Base-by-base conservation (phyloP, 2,888 invertebrate genomes). In the Eilema griseolum region DNA sequence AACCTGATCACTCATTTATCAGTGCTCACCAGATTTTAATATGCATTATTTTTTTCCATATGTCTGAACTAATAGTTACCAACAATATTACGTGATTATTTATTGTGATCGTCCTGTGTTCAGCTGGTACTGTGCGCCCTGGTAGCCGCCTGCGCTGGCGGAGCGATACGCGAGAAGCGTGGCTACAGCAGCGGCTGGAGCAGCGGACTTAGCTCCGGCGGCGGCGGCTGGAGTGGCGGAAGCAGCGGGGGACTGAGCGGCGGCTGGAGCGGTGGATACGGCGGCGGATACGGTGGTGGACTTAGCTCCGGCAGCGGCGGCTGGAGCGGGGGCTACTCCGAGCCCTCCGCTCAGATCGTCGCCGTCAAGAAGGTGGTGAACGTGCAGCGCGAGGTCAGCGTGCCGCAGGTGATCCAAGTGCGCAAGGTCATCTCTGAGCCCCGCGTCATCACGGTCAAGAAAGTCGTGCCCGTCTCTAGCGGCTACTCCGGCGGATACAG, bases 361-460 rank as follows among this genome's bases (percentile, higher is more conserved):
- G 76, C 85, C 73, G 82, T 85, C 80, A 80, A 85, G 74, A 86
- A 84, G 78, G 85, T 87, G 41, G 86, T 88, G 71, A 86, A 85
- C 82, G 86, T 86, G 56, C 86, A 86, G 78, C 86, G 83, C 67
- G 86, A 84, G 68, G 80, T 89, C 69, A 76, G 79, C 63, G 87
- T 88, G 60, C 89, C 89, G 4, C 84, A 86, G 72, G 85, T 87
- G 23, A 80, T 88, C 72, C 75, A 75, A 63, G 88, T 89, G 61
- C 88, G 83, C 73, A 90, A 87, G 80, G 82, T 88, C 26, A 86
- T 92, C 75, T 88, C 89, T 73, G 88, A 84, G 63, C 90, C 89
- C 56, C 89, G 89, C 79, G 87, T 90, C 73, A 86, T 92, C 74
- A 83, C 88, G 62, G 90, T 87, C 74, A 83, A 88, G 77, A 84